phyloP scores from a whole-genome alignment of 1,140 invertebrate species.

The Brachionus manjavacas region DNA sequence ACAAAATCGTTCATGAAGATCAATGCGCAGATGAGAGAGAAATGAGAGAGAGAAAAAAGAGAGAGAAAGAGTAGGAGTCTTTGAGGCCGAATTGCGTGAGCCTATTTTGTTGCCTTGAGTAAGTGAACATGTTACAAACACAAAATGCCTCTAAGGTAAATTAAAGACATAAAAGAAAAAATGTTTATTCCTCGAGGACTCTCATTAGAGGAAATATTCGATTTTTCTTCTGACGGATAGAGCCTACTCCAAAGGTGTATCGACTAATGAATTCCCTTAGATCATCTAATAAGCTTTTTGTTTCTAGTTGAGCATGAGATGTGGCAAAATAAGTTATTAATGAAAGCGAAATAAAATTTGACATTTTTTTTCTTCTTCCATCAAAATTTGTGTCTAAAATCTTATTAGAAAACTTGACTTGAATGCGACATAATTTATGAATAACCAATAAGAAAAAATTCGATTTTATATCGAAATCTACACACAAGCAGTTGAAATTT shows the following conservation, averaged over 20 bases:
- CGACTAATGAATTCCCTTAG: slow-evolving; percentile 8
- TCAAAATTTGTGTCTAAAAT: neutral
- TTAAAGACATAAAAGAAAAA: neutral
- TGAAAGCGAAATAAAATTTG: slow-evolving; percentile 34
- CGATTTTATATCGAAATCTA: neutral
- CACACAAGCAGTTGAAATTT: neutral
- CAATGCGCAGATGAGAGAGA: neutral
- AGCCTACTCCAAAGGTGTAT: slow-evolving; percentile 8
- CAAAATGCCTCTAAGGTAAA: neutral
- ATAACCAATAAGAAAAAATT: neutral
- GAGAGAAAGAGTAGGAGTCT: neutral
- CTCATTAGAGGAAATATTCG: neutral
- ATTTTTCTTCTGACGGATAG: neutral
- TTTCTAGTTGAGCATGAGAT: slow-evolving; percentile 23
- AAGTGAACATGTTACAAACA: neutral
- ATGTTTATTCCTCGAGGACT: slow-evolving; percentile 30
- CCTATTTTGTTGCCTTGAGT: neutral
- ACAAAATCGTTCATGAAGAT: neutral
- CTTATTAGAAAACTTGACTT: neutral
- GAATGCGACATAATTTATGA: slow-evolving; percentile 21
- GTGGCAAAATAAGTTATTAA: slow-evolving; percentile 23
- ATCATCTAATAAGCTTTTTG: slow-evolving; percentile 6
- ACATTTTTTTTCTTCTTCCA: slow-evolving; percentile 10
- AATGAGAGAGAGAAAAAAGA: no score
- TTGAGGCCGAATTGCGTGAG: neutral